Percentiles rank a stretch among this genome's conserved stretches.
phyloP scores from a whole-genome alignment of 2,113 vertebrate genomes.

The Bungarus multicinctus region DNA sequence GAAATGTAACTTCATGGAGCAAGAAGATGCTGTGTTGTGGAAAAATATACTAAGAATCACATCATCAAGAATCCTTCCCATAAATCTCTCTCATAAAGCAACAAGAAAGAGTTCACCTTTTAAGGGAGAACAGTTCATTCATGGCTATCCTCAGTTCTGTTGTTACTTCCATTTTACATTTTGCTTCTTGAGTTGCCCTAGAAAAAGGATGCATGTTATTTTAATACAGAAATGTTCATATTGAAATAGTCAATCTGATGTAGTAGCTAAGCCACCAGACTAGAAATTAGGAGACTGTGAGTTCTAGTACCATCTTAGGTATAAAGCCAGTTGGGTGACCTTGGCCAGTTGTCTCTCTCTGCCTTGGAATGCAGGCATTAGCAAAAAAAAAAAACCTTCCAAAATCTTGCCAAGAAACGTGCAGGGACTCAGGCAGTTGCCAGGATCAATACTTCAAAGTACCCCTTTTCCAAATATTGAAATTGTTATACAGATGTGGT shows the following conservation, averaged over 20 bases:
- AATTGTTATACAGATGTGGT: background rate
- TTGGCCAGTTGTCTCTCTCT: background rate
- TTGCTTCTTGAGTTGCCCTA: constrained; percentile 67
- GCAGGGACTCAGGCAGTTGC: background rate
- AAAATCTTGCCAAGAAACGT: background rate
- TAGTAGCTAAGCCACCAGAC: background rate
- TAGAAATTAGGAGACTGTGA: background rate
- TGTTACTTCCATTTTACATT: constrained; percentile 57
- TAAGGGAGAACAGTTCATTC: constrained; percentile 56
- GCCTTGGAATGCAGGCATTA: background rate
- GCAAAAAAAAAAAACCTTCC: background rate
- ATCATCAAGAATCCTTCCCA: background rate
- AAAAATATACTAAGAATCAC: background rate
- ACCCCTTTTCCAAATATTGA: background rate
- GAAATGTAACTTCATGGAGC: background rate
- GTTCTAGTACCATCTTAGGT: background rate
- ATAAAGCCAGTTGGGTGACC: background rate
- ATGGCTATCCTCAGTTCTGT: constrained; percentile 55
- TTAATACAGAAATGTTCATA: background rate
- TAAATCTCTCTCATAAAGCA: background rate
- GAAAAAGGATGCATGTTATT: constrained; percentile 1
- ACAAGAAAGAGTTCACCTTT: constrained; percentile 49
- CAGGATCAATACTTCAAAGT: background rate
- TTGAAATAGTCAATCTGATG: background rate
- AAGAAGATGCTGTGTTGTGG: background rate